Evolutionary conservation across 2,888 invertebrate genomes (phyloP).

Genomic region (Ormyrus pomaceus): DNA sequence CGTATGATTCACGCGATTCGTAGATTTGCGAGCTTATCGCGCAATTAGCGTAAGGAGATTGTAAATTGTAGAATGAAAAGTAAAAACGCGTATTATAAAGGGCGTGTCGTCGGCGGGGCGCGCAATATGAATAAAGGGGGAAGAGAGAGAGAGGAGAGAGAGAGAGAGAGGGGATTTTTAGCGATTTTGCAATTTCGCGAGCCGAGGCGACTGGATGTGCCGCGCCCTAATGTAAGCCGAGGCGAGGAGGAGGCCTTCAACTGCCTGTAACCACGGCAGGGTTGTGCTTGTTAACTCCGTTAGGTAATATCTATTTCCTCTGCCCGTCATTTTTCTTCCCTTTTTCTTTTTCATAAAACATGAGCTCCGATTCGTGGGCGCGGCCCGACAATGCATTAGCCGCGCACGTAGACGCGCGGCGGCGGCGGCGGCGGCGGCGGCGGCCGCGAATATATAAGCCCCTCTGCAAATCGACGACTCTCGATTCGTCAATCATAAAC

Average conservation of each 20-base stretch:
- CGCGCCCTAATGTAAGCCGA: slow-evolving; percentile 65
- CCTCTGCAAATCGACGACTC: neutral
- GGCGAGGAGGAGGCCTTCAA: slow-evolving; percentile 50
- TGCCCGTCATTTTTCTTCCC: slow-evolving; percentile 66
- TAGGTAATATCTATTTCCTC: slow-evolving; percentile 74
- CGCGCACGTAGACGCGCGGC: slow-evolving; percentile 38
- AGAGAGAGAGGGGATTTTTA: slow-evolving; percentile 57
- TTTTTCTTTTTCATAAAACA: slow-evolving; percentile 45
- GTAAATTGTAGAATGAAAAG: slow-evolving; percentile 6
- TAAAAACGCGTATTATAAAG: slow-evolving; percentile 27
- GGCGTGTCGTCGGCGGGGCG: slow-evolving; percentile 16
- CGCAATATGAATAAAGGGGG: slow-evolving; percentile 28
- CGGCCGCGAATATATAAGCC: slow-evolving; percentile 14
- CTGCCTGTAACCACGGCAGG: slow-evolving; percentile 61
- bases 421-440: slow-evolving; percentile 15
- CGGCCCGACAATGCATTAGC: slow-evolving; percentile 60
- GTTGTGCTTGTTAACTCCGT: slow-evolving; percentile 65
- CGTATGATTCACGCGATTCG: slow-evolving; percentile 41
- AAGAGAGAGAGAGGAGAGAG: too few species aligned
- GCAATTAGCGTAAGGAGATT: slow-evolving; percentile 43
- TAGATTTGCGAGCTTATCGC: slow-evolving; percentile 38
- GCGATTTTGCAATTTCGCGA: slow-evolving; percentile 67
- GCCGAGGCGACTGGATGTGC: slow-evolving; percentile 61
- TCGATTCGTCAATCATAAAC: slow-evolving; percentile 56
- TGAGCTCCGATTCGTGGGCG: slow-evolving; percentile 59